phyloP scores from a whole-genome alignment of 2,888 invertebrate species.

The Epinotia bilunana region DNA sequence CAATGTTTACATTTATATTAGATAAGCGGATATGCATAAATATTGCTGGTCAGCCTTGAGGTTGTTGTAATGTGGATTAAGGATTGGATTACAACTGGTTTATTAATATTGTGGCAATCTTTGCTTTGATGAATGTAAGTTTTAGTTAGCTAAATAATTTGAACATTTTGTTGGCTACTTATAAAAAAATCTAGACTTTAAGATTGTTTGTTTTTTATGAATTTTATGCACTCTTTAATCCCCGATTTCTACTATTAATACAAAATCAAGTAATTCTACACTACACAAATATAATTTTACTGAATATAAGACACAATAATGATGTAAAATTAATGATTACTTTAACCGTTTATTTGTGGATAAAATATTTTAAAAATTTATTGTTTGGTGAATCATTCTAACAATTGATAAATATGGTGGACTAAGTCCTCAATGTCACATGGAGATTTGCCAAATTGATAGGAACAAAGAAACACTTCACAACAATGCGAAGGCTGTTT shows the following conservation, averaged over 20 bases:
- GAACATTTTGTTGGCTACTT: background rate
- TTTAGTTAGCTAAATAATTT: background rate
- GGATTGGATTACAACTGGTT: constrained; percentile 10
- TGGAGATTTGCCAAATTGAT: constrained; percentile 33
- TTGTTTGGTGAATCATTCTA: background rate
- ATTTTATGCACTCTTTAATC: background rate
- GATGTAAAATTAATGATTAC: background rate
- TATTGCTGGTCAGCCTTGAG: constrained; percentile 19
- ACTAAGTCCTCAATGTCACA: constrained; percentile 11
- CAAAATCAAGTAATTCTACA: background rate
- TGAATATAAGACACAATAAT: background rate
- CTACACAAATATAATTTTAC: background rate
- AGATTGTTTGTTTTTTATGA: background rate
- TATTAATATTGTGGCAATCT: constrained; percentile 18
- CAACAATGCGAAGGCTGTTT: background rate
- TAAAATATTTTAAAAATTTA: constrained; percentile 10
- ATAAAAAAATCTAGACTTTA: background rate
- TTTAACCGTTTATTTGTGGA: background rate
- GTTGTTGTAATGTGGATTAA: constrained; percentile 31
- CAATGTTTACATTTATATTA: constrained; percentile 32
- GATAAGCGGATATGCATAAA: constrained; percentile 35
- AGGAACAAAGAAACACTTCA: constrained; percentile 17
- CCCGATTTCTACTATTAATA: background rate
- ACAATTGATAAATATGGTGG: constrained; percentile 12
- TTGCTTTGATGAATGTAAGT: constrained; percentile 15